Evolutionary conservation across 2,113 vertebrate genomes (phyloP), one percentile per base, ranked within the genome.

Genomic region (Tenrec ecaudatus): DNA sequence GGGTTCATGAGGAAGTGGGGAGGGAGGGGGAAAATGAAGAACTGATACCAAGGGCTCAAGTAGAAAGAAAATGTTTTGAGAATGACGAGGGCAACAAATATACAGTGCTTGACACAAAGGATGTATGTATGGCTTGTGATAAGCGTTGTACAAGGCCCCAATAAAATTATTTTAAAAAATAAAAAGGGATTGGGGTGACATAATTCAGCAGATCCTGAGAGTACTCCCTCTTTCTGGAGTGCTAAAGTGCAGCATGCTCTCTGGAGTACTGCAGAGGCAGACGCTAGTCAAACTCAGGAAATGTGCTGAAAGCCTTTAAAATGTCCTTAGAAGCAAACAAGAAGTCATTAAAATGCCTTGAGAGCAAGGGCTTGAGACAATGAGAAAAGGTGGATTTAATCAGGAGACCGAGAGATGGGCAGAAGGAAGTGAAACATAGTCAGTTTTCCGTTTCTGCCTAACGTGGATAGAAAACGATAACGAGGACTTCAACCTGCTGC

Each of bases 301-400:
- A 33, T 57, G 2, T 40, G 25, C 5, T 2, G 3, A 95, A 84
- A 88, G 33, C 71, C 36, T 43, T 76, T 33, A 76, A 60, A 3
- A 23, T 43, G 71, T 25, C 40, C 80, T 76, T 38, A 60, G n/a
- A 92, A 77, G 53, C 23, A 64, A 40, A 29, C 27, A 76, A 33
- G 47, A 36, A 76, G 89, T 62, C 77, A 82, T 82, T 57, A 77
- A 92, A 40, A 76, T 86, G 27, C 40, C 77, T 89, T 58, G 76
- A 38, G 83, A 77, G 64, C 47, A 36, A 3, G 27, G 62, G 43
- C 43, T 76, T 40, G 25, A 79, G 71, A 31, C 11, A 6, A 80
- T 2, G 29, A 1, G 9, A 40, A 69, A 69, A 81, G 20, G 20
- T 69, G 29, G 43, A 12, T 47, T 68, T 75, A 14, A 33, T n/a